Conservation (phyloP, 2,797 vertebrate species). For the Hylomyscus alleni region DNA sequence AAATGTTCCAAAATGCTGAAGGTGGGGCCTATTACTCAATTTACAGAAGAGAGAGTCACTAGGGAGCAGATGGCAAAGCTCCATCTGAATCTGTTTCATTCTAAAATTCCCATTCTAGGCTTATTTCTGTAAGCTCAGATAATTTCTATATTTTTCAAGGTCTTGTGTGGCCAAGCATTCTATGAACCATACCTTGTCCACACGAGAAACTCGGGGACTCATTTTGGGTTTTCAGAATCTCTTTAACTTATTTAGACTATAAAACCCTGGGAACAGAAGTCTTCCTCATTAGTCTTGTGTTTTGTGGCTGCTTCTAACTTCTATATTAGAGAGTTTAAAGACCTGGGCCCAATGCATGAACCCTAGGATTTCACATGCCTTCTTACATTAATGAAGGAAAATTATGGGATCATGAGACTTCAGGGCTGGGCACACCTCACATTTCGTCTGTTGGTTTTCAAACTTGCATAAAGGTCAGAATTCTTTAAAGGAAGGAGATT, state of each 20-base stretch:
- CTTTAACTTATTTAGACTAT: slow-evolving; percentile 3
- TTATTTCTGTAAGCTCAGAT: neutral
- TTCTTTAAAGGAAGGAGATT: slow-evolving; percentile 34
- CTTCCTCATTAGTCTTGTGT: neutral
- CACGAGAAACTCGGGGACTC: slow-evolving; percentile 19
- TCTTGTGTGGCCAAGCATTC: neutral
- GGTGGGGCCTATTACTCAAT: neutral
- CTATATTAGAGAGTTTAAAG: neutral
- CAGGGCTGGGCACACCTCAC: neutral
- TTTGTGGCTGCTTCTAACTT: neutral
- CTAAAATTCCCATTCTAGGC: neutral
- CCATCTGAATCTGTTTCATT: neutral
- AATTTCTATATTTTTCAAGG: neutral
- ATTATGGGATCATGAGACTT: neutral
- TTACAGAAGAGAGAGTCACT: slow-evolving; percentile 37
- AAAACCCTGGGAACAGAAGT: neutral
- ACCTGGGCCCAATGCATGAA: neutral
- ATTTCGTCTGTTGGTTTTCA: neutral
- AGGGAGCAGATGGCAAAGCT: neutral
- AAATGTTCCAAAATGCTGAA: neutral
- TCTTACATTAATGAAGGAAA: neutral
- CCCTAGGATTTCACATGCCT: neutral
- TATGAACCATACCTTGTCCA: neutral
- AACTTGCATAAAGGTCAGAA: neutral
- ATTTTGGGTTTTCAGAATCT: neutral